A percentile compares a stretch with the other conserved stretches of the same genome.
Conservation (phyloP, 2,888 invertebrate species). For the Chesias legatella region DNA sequence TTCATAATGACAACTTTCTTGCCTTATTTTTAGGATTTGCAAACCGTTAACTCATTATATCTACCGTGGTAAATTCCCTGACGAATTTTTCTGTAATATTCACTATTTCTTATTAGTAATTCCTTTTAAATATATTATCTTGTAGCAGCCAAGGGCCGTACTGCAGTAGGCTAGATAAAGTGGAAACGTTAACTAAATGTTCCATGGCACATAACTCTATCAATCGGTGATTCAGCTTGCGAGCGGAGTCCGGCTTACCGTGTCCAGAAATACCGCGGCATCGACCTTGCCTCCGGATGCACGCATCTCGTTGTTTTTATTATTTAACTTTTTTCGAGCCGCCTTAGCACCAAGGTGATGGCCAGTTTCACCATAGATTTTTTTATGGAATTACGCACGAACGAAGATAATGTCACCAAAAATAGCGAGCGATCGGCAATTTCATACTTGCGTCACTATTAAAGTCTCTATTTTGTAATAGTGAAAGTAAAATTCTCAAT, state of each 20-base stretch:
- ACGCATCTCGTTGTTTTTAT: constrained; percentile 68
- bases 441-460: too few relatives aligned
- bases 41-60: background rate
- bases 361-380: constrained; percentile 38
- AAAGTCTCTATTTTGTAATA: too few relatives aligned
- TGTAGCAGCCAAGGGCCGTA: constrained; percentile 1
- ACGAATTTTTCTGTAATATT: too few relatives aligned
- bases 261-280: constrained; percentile 72
- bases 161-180: constrained; percentile 21
- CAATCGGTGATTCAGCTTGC: constrained; percentile 60
- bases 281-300: constrained; percentile 72
- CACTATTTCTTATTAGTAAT: too few relatives aligned
- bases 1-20: constrained; percentile 13
- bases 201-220: constrained; percentile 53
- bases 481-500: too few relatives aligned
- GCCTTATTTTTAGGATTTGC: too few relatives aligned
- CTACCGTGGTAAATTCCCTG: too few relatives aligned
- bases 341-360: constrained; percentile 66
- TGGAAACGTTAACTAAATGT: constrained; percentile 46
- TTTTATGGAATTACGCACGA: constrained; percentile 18
- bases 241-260: constrained; percentile 46
- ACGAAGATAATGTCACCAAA: constrained; percentile 5
- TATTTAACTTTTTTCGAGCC: constrained; percentile 62
- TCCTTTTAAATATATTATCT: constrained; percentile 1
- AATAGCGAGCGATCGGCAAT: too few relatives aligned